Base-by-base conservation (phyloP, 2,888 invertebrate species). In the Ceraclea dissimilis region DNA sequence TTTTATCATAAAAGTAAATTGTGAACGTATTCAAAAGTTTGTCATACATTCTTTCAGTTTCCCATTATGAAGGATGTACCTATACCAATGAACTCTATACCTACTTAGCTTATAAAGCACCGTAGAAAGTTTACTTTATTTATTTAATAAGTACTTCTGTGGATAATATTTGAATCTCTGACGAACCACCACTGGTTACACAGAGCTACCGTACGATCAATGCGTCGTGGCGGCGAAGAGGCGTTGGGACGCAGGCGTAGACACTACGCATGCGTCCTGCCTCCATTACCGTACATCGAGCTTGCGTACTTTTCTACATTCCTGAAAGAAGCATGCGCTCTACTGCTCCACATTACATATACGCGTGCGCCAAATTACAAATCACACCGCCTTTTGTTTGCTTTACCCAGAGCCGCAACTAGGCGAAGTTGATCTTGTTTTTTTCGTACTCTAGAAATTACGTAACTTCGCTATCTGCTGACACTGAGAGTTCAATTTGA, bases 301-400 rank as follows among this genome's bases (percentile, higher is more conserved):
- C 58, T 51, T 51, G 61, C 63, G 62, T 52, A 49, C 48, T 19
- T 22, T 26, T 19, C 16, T 48, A 44, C 54, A 51, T 31, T 47
- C 16, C 53, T 21, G 52, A 50, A 46, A 43, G 54, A 51, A 57
- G 49, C 51, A 49, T 20, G 50, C 51, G 33, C 50, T 26, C 57
- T 44, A 22, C 56, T 31, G 33, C 50, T 54, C 18, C 54, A 43
- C 20, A 21, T 50, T 49, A 33, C 16, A 17, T 11, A 20, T 43
- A 52, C 59, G 59, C 59, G 34, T 57, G 59, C 59, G 60, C 58
- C 60, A 39, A 33, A 50, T 17, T 26, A 49, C 59, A 58, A 59
- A 59, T 59, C 62, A 61, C 62, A 59, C 59, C 60, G 59, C 60
- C 60, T 61, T 60, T 61, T 60, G 58, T 58, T 58, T 58, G 54